A percentile compares a stretch with the other conserved stretches of the same genome.
Conservation (phyloP, 2,797 vertebrate species). For the Gymnodraco acuticeps region DNA sequence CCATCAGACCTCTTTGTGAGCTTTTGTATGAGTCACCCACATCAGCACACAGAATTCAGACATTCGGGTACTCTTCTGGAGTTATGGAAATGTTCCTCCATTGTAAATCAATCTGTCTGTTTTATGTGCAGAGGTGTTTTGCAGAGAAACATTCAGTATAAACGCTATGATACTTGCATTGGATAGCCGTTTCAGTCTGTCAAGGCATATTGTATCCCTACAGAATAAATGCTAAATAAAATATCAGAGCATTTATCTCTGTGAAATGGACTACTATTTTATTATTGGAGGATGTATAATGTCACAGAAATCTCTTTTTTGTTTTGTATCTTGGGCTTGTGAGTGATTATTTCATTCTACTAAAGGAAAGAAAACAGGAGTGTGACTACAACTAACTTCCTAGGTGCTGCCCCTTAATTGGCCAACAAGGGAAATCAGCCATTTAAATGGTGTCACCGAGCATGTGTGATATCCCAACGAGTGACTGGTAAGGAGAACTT, state of each 20-base stretch:
- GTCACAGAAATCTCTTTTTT: constrained; percentile 41
- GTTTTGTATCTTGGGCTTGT: constrained; percentile 54
- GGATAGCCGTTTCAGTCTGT: too few species aligned
- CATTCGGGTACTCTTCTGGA: constrained; percentile 27
- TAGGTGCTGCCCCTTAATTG: constrained; percentile 90
- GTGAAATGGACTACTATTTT: constrained; percentile 14
- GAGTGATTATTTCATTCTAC: constrained; percentile 70
- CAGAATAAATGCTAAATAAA: too few species aligned
- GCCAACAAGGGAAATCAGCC: constrained; percentile 92
- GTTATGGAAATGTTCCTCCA: constrained; percentile 43
- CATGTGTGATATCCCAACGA: constrained; percentile 83
- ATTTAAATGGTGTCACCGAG: constrained; percentile 87
- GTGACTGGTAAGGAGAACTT: constrained; percentile 84
- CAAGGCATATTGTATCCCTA: too few species aligned
- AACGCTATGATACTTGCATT: too few species aligned
- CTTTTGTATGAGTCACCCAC: constrained; percentile 48
- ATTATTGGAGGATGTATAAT: constrained; percentile 15
- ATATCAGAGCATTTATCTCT: constrained; percentile 20
- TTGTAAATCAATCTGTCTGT: constrained; percentile 43
- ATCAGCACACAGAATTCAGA: constrained; percentile 8
- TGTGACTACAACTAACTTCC: constrained; percentile 73
- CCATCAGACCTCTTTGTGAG: constrained; percentile 42
- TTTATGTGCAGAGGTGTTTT: constrained; percentile 13
- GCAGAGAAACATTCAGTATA: too few species aligned
- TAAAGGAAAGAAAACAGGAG: constrained; percentile 63